A percentile compares a stretch with the other conserved stretches of the same genome.
These are phyloP conservation scores for Aix galericulata DNA, from an alignment of 2,113 vertebrate genomes.

Conservation along the genomic window DNA sequence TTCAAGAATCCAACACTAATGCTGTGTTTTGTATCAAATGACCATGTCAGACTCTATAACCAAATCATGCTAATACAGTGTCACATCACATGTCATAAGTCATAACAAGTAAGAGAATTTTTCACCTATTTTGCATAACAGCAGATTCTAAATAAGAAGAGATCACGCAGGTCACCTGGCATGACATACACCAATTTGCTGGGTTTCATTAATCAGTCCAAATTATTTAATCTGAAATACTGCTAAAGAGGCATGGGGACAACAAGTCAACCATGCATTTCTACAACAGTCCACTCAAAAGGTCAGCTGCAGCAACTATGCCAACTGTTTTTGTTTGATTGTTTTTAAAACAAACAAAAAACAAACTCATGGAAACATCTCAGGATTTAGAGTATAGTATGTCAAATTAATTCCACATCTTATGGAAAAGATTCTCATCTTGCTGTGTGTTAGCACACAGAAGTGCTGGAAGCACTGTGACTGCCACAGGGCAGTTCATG, in stretches of 20 bases:
- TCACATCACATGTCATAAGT: not conserved
- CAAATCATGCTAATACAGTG: not conserved
- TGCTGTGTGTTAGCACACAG: not conserved
- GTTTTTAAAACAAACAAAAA: not conserved
- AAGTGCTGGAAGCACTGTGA: not conserved
- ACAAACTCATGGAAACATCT: not conserved
- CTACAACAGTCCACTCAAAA: rapidly evolving
- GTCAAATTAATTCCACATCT: no score
- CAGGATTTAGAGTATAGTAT: not conserved
- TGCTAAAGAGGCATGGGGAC: not conserved
- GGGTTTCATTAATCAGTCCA: rapidly evolving
- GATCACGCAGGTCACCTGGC: not conserved
- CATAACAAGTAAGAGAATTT: not conserved
- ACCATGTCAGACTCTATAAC: not conserved
- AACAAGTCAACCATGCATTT: not conserved
- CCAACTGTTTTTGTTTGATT: rapidly evolving
- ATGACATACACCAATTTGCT: not conserved
- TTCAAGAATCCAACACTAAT: not conserved
- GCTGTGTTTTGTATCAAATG: not conserved
- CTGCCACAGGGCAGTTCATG: not conserved
- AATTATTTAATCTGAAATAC: not conserved
- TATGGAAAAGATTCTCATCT: not conserved
- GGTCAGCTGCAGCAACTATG: not conserved
- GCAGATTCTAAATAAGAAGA: not conserved
- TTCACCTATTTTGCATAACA: rapidly evolving